phyloP scores from a whole-genome alignment of 2,113 vertebrate genomes.

The Zosterops lateralis region DNA sequence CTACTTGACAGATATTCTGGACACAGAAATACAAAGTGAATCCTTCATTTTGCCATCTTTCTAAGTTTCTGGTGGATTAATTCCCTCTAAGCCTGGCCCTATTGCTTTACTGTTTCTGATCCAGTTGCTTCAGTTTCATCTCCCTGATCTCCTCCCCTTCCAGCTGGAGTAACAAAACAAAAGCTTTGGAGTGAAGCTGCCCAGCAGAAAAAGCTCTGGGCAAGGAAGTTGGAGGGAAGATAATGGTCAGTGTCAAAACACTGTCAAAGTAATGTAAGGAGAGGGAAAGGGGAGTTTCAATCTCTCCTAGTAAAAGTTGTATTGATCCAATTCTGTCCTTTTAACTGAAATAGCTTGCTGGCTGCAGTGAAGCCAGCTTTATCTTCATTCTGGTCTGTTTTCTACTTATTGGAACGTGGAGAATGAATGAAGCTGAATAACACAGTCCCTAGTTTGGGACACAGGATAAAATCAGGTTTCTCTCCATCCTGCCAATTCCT shows the following conservation, averaged over 20 bases:
- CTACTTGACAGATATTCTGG: not conserved
- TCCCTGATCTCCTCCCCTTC: not conserved
- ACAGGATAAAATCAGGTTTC: not conserved
- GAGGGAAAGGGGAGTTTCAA: not conserved
- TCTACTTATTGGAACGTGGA: not conserved
- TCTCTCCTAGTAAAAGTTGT: not conserved
- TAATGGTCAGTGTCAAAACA: not conserved
- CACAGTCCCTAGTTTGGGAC: not conserved
- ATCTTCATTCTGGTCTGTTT: not conserved
- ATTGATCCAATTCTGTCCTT: not conserved
- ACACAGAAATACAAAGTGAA: not conserved
- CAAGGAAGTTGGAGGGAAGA: not conserved
- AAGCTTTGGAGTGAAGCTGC: not conserved
- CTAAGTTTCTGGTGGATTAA: not conserved
- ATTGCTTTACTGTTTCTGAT: not conserved
- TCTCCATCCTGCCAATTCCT: not conserved
- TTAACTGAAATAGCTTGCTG: not conserved
- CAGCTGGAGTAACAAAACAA: not conserved
- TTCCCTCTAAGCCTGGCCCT: not conserved
- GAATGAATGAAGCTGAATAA: not conserved
- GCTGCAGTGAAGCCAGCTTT: not conserved
- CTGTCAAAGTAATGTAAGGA: conserved; percentile 1
- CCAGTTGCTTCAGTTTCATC: not conserved
- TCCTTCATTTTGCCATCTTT: not conserved
- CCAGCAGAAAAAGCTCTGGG: not conserved